Base-by-base conservation (phyloP, 2,888 invertebrate species). In the Microctonus hyperodae region DNA sequence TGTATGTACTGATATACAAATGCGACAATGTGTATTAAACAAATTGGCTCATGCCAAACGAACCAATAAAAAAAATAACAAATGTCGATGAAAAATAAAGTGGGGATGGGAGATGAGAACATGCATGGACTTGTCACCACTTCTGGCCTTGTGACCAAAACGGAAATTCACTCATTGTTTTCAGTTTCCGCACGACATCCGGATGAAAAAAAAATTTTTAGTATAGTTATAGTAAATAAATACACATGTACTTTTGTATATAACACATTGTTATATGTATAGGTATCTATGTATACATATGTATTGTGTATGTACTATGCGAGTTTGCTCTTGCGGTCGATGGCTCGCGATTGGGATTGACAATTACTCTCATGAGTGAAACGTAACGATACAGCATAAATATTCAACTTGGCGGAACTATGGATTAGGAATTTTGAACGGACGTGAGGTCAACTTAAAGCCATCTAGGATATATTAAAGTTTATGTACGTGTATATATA, bases 181-280 rank as follows among this genome's bases (percentile, higher is more conserved):
- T 77, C 76, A 75, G 77, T 76, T 81, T 79, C 79, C 79, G 78
- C 70, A 75, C 78, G 78, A 78, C 81, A 82, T 83, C 83, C 83
- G 83, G 83, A 81, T 82, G 83, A 82, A 81, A 76, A 44, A 57
- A 23, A 56, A 60, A 61, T 40, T 61, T 51, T n/a, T 40, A 5
- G n/a, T n/a, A n/a, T n/a, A n/a, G n/a, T n/a, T n/a, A n/a, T n/a
- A n/a, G n/a, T n/a, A n/a, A n/a, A n/a, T n/a, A n/a, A n/a, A n/a
- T n/a, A n/a, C n/a, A n/a, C n/a, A n/a, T n/a, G n/a, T n/a, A n/a
- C n/a, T n/a, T n/a, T n/a, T n/a, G n/a, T n/a, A n/a, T n/a, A n/a
- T n/a, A n/a, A n/a, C n/a, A n/a, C n/a, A n/a, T n/a, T n/a, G n/a
- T n/a, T 58, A 33, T 44, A 20, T 44, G 9, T 20, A 44, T 44